These are phyloP conservation scores for Xiphorhynchus elegans DNA, from an alignment of 2,113 vertebrate species.

Conservation along the genomic window DNA sequence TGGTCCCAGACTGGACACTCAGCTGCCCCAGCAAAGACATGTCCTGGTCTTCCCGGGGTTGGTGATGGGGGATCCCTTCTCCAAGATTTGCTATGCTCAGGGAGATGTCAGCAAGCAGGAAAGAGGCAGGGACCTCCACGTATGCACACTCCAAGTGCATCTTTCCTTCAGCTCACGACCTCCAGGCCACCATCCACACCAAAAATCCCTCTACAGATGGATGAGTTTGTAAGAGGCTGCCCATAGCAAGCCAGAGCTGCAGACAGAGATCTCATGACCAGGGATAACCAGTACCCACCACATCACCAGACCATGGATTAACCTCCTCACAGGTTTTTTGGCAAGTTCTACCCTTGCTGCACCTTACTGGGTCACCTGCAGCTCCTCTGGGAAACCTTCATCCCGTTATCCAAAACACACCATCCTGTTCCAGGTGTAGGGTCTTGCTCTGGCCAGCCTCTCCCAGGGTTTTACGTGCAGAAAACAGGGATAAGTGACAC, in stretches of 20 bases:
- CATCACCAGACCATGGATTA: not conserved
- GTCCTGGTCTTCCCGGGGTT: not conserved
- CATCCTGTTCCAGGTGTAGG: not conserved
- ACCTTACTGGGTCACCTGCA: not conserved
- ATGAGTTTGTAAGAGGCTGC: not conserved
- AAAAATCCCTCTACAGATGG: not conserved
- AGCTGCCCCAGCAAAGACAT: not conserved
- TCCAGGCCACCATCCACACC: not conserved
- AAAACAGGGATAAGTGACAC: not conserved
- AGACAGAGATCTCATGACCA: not conserved
- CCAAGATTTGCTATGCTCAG: not conserved
- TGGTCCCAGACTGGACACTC: not conserved
- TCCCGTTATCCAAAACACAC: not conserved
- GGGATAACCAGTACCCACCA: not conserved
- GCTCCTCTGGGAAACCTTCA: not conserved
- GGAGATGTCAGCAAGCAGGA: not conserved
- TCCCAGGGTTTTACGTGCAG: fast-evolving
- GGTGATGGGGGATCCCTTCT: not conserved
- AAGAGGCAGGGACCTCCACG: not conserved
- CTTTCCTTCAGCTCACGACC: not conserved
- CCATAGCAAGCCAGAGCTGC: not conserved
- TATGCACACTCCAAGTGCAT: not conserved
- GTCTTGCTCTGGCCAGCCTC: not conserved
- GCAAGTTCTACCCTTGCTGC: not conserved
- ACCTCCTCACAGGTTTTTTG: not conserved